Conservation (phyloP, 1,140 invertebrate species). For the Papilio polytes region DNA sequence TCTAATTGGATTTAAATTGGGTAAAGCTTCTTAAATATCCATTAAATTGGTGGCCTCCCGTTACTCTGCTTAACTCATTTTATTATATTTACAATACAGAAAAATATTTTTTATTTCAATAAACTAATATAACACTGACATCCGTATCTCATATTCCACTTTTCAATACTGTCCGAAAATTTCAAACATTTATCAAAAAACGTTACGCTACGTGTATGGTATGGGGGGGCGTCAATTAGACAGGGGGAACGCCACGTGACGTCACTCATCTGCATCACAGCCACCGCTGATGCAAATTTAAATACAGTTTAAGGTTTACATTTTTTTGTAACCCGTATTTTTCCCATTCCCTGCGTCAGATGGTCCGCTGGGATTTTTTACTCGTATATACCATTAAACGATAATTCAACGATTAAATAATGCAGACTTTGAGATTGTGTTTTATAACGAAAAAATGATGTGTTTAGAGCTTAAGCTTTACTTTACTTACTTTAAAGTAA, state of each 20-base stretch:
- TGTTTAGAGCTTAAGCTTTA: too few species aligned
- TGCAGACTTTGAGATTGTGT: too few species aligned
- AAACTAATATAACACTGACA: too few species aligned
- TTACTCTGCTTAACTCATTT: too few species aligned
- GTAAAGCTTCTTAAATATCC: too few species aligned
- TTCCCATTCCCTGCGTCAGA: constrained; percentile 59
- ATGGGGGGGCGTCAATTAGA: constrained; percentile 66
- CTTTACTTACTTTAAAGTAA: too few species aligned
- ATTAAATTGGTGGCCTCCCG: too few species aligned
- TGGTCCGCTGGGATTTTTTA: constrained; percentile 44
- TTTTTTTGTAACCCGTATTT: constrained; percentile 67
- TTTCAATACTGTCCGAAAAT: constrained; percentile 15
- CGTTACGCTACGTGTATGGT: background rate
- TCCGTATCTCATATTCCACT: background rate
- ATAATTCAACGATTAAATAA: background rate
- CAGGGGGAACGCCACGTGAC: constrained; percentile 62
- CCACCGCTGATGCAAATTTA: constrained; percentile 75
- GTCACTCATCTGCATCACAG: constrained; percentile 79
- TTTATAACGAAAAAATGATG: too few species aligned
- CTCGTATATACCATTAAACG: constrained; percentile 10
- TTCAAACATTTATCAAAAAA: constrained; percentile 32
- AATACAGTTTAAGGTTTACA: constrained; percentile 72
- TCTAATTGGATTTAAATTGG: too few species aligned
- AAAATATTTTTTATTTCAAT: too few species aligned
- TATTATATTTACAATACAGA: too few species aligned